A percentile compares a stretch with the other conserved stretches of the same genome.
Conservation (phyloP, 2,888 invertebrate species). For the Sisyra terminalis region DNA sequence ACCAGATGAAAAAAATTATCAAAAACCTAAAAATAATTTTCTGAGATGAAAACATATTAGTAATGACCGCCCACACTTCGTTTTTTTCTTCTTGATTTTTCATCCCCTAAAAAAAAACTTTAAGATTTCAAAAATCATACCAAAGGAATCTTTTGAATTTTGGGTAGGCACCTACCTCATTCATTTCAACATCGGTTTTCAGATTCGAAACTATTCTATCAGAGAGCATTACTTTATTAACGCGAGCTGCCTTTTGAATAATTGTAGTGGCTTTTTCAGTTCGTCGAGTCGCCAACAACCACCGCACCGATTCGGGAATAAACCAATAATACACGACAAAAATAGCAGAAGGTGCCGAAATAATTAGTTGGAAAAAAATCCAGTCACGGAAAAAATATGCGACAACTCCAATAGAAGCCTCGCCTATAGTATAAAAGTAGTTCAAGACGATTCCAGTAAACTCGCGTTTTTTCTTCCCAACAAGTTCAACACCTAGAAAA, state of each 20-base stretch:
- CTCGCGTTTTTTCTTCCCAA: conserved; percentile 41
- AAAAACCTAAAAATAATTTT: conserved; percentile 28
- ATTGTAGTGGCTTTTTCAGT: conserved; percentile 34
- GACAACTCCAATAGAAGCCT: conserved; percentile 38
- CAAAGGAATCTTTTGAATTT: no score
- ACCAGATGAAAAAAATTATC: conserved; percentile 33
- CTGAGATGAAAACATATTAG: conserved; percentile 28
- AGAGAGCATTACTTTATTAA: conserved; percentile 33
- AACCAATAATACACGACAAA: conserved; percentile 43
- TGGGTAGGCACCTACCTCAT: no score
- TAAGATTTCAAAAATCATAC: no score
- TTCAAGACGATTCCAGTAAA: conserved; percentile 43
- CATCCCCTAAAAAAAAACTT: not conserved
- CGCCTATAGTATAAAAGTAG: conserved; percentile 47
- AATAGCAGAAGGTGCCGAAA: conserved; percentile 40
- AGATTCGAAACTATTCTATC: conserved; percentile 27
- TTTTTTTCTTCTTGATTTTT: conserved; percentile 9
- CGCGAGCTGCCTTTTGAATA: conserved; percentile 35
- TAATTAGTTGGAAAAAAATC: conserved; percentile 35
- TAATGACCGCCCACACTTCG: conserved; percentile 26
- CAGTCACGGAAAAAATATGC: conserved; percentile 42
- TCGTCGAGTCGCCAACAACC: conserved; percentile 40
- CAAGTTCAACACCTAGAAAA: conserved; percentile 42
- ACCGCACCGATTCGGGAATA: conserved; percentile 48
- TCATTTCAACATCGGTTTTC: conserved; percentile 16